Evolutionary conservation across 2,888 invertebrate species (phyloP).

Genomic region (Epicampocera succincta): DNA sequence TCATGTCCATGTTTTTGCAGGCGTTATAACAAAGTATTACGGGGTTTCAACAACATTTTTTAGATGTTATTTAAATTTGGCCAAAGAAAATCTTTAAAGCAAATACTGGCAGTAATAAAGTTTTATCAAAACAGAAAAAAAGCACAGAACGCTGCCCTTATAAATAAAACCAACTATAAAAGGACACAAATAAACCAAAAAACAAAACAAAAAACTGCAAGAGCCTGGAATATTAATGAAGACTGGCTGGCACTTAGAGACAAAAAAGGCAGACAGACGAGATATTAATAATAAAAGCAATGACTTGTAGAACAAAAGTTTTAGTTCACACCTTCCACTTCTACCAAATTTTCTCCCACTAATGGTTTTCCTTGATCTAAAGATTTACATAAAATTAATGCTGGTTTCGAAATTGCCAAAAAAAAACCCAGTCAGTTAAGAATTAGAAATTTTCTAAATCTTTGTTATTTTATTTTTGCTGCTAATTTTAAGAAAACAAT

Average conservation of each 20-base stretch:
- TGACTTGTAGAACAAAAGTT: constrained; percentile 54
- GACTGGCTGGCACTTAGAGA: not conserved
- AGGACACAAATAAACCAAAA: constrained; percentile 13
- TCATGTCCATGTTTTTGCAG: constrained; percentile 66
- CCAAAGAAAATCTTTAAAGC: constrained; percentile 49
- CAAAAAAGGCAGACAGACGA: not conserved
- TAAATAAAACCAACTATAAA: constrained; percentile 4
- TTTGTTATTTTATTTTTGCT: constrained; percentile 13
- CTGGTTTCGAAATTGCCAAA: constrained; percentile 21
- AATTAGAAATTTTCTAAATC: constrained; percentile 24
- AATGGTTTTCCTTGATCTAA: constrained; percentile 32
- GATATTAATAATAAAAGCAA: constrained; percentile 24
- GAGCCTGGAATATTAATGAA: constrained; percentile 52
- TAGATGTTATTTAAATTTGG: constrained; percentile 8
- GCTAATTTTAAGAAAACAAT: constrained; percentile 26
- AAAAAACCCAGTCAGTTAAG: constrained; percentile 18
- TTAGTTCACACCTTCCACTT: constrained; percentile 4
- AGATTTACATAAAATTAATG: constrained; percentile 52
- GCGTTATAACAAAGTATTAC: constrained; percentile 63
- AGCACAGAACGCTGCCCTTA: constrained; percentile 27
- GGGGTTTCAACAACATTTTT: constrained; percentile 32
- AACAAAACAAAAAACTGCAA: not conserved
- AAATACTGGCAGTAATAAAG: constrained; percentile 55
- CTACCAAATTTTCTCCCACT: constrained; percentile 7
- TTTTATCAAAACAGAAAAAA: constrained; percentile 17